A percentile compares a stretch with the other conserved stretches of the same genome.
Conservation (phyloP, 2,113 vertebrate species). For the Hymenochirus boettgeri region DNA sequence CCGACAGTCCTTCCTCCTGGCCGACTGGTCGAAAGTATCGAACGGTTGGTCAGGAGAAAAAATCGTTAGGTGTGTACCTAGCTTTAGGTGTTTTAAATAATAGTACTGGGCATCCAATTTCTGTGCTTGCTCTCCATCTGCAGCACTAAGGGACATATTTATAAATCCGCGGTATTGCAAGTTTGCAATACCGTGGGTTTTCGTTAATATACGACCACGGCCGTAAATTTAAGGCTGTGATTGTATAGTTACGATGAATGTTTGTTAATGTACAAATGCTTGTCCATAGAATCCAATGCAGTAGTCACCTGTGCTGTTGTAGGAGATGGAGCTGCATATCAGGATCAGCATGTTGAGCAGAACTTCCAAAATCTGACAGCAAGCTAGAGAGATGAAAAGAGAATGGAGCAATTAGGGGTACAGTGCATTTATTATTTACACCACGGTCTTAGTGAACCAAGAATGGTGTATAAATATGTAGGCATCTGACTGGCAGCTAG, state of each 20-base stretch:
- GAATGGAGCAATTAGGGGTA: slow-evolving; percentile 36
- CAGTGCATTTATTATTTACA: not conserved
- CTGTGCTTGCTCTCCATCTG: slow-evolving; percentile 70
- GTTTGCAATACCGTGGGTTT: too few species aligned
- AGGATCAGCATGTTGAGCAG: slow-evolving; percentile 74
- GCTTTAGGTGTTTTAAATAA: slow-evolving; percentile 75
- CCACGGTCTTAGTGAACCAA: not conserved
- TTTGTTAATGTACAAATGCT: too few species aligned
- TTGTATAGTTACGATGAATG: too few species aligned
- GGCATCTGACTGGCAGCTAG: too few species aligned
- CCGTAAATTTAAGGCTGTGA: too few species aligned
- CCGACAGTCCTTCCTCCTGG: too few species aligned
- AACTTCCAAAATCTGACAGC: slow-evolving; percentile 71
- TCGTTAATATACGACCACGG: too few species aligned
- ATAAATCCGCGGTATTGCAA: slow-evolving; percentile 70
- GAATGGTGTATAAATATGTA: too few species aligned
- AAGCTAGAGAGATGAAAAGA: slow-evolving; percentile 57
- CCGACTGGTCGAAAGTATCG: too few species aligned
- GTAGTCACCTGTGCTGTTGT: slow-evolving; percentile 71
- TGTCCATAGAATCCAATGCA: slow-evolving; percentile 81
- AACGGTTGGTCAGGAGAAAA: too few species aligned
- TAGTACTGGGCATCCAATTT: slow-evolving; percentile 74
- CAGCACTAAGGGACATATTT: too few species aligned
- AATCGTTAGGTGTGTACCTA: too few species aligned
- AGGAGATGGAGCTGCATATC: slow-evolving; percentile 78